Conservation (phyloP, 1,140 invertebrate genomes). For the Drosophila jambulina region DNA sequence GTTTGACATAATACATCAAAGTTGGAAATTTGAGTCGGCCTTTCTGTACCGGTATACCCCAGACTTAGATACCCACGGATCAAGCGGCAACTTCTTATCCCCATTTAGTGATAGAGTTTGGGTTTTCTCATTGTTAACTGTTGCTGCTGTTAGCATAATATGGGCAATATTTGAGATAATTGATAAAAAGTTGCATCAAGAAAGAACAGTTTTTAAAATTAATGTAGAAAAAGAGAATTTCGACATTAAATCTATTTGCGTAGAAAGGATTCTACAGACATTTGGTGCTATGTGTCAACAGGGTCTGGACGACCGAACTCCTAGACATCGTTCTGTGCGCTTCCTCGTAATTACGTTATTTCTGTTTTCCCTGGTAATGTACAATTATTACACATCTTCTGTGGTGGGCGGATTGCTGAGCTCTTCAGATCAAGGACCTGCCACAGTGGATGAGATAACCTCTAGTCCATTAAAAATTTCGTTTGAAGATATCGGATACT, state of each 20-base stretch:
- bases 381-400: slow-evolving; percentile 83
- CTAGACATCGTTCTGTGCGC: slow-evolving; percentile 57
- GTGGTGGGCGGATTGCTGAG: slow-evolving; percentile 80
- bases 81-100: slow-evolving; percentile 72
- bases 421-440: slow-evolving; percentile 68
- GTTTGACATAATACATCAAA: slow-evolving; percentile 80
- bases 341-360: slow-evolving; percentile 70
- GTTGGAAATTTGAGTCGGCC: slow-evolving; percentile 79
- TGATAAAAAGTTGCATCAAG: slow-evolving; percentile 4
- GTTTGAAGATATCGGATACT: slow-evolving; percentile 82
- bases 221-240: background rate
- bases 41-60: slow-evolving; percentile 78
- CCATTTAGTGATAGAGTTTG: slow-evolving; percentile 73
- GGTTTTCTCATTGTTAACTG: slow-evolving; percentile 45
- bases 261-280: slow-evolving; percentile 50
- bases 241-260: slow-evolving; percentile 27
- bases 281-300: slow-evolving; percentile 78
- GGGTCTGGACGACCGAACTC: slow-evolving; percentile 71
- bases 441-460: slow-evolving; percentile 66
- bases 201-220: background rate
- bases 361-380: slow-evolving; percentile 77
- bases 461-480: slow-evolving; percentile 70
- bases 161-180: slow-evolving; percentile 62
- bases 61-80: slow-evolving; percentile 65
- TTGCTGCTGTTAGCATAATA: slow-evolving; percentile 49